Evolutionary conservation across 2,797 vertebrate species (phyloP).

Genomic region (Sparidentex hasta): DNA sequence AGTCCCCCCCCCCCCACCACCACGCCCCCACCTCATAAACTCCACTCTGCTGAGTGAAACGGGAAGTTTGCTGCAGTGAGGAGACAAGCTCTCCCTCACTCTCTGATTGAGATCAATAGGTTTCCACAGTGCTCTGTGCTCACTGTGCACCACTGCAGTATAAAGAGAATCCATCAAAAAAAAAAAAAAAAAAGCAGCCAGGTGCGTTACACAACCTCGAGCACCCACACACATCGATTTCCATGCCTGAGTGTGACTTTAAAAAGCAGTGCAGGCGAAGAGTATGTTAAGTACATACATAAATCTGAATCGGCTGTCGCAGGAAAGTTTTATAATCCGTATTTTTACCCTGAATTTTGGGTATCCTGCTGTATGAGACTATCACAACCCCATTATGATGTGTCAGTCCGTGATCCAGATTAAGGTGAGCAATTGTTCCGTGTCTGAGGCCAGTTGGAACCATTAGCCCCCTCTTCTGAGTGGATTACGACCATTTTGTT

Average conservation of each 20-base stretch:
- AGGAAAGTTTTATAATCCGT: not conserved
- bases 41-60: constrained; percentile 43
- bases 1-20: constrained; percentile 5
- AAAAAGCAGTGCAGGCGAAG: constrained; percentile 9
- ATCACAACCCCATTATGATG: constrained; percentile 42
- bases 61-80: constrained; percentile 58
- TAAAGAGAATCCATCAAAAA: constrained; percentile 67
- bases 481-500: constrained; percentile 64
- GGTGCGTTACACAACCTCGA: constrained; percentile 58
- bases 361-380: constrained; percentile 13
- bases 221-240: constrained; percentile 49
- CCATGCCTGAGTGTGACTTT: constrained; percentile 5
- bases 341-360: not conserved
- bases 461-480: constrained; percentile 65
- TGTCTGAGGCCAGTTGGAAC: constrained; percentile 63
- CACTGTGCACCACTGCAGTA: constrained; percentile 60
- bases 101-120: constrained; percentile 75
- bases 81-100: constrained; percentile 42
- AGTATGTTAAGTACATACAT: not conserved
- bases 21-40: constrained; percentile 13
- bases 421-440: constrained; percentile 42
- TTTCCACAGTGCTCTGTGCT: constrained; percentile 60
- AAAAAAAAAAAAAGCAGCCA: constrained; percentile 69
- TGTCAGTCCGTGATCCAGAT: constrained; percentile 29
- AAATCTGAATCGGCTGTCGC: not conserved